Base-by-base conservation (phyloP, 2,113 vertebrate species). In the Lepus americanus region DNA sequence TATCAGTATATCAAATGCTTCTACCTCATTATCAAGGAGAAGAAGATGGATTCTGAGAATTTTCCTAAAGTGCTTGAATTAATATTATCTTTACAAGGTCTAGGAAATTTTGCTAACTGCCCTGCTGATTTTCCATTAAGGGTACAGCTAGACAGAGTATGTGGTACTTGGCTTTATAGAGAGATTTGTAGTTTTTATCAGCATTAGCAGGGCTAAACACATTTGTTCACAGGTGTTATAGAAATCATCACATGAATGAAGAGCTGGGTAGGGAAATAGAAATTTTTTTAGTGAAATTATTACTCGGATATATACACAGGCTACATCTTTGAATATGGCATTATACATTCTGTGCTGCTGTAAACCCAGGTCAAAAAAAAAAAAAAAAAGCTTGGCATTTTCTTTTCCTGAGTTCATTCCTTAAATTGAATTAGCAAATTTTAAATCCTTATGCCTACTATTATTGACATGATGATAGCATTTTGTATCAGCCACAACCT, bases 61-160 rank as follows among this genome's bases (percentile, higher is more conserved):
- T 92, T 92, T 80, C 49, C 66, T 95, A 53, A 96, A 94, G 83
- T 92, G 53, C 66, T 94, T 72, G 66, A 90, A 89, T 87, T 95
- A 90, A 87, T 91, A 94, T 88, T 90, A 88, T 76, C 89, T 91
- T 87, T 95, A 69, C 84, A 89, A 94, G 66, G 86, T 80, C 74
- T 95, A 69, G 16, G 83, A 95, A 78, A 79, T 84, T 80, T 86
- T 94, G 64, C 53, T 63, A 94, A 84, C 53, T 93, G 70, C n/a
- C 74, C 94, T 84, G 87, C 95, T 96, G 95, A 72, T 84, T 97
- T 96, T 66, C 96, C 67, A 92, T 90, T 86, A 91, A 97, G 27
- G 23, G 55, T 85, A 53, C 22, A 67, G n/a, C 23, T 73, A 86
- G 79, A 70, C 23, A 17, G 78, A 80, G 27, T 23, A 6, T 63